Conservation (phyloP, 2,888 invertebrate genomes). For the Tipula helvola region DNA sequence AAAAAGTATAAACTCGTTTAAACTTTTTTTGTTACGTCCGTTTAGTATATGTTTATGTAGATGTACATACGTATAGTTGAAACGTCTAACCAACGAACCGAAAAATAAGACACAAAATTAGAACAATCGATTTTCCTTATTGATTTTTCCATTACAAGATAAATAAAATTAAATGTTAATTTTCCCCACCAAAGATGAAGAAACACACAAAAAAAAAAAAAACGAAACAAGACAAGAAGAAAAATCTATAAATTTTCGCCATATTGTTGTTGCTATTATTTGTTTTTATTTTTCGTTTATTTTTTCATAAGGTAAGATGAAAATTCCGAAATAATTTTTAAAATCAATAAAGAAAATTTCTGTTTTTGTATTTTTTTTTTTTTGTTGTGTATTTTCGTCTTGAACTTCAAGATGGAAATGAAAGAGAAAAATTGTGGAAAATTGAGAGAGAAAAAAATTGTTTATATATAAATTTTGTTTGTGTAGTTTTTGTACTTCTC, state of each 20-base stretch:
- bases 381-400: not conserved
- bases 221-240: not conserved
- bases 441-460: not conserved
- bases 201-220: not conserved
- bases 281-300: not conserved
- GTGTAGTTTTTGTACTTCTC: not conserved
- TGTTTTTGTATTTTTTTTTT: not conserved
- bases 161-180: constrained; percentile 4
- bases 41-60: too few species aligned
- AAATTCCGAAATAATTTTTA: not conserved
- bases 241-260: not conserved
- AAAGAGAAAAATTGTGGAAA: not conserved
- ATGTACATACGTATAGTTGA: not conserved
- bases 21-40: not conserved
- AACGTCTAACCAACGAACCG: not conserved
- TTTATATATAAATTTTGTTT: not conserved
- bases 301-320: not conserved
- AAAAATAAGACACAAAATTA: not conserved
- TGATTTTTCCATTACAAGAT: not conserved
- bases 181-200: not conserved
- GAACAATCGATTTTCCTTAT: not conserved
- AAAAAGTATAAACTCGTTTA: not conserved
- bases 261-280: not conserved
- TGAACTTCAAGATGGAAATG: not conserved
- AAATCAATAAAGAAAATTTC: not conserved